These are phyloP conservation scores for Gonioctena quinquepunctata DNA, from an alignment of 1,140 invertebrate genomes.

Conservation along the genomic window DNA sequence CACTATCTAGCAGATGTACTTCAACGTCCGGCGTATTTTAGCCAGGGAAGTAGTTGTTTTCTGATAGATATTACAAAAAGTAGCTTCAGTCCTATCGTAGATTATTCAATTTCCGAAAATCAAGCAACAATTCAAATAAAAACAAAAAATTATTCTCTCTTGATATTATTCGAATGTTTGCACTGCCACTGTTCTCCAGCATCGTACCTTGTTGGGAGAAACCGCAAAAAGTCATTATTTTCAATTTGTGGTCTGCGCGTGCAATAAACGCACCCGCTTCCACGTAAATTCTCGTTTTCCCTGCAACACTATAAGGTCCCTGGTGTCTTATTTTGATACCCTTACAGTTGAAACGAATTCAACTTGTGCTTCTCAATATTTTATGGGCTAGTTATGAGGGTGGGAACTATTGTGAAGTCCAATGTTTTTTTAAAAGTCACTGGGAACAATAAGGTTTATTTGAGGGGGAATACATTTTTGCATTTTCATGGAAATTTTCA, in stretches of 20 bases:
- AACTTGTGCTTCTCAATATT: not conserved
- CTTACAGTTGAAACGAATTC: conserved; percentile 6
- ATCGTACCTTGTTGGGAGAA: not conserved
- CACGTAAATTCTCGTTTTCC: conserved; percentile 10
- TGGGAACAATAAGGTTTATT: not conserved
- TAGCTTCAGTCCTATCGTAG: too few species aligned
- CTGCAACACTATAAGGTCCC: not conserved
- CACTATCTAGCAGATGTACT: too few species aligned
- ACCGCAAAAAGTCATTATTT: conserved; percentile 15
- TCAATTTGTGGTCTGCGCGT: conserved; percentile 18
- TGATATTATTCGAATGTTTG: too few species aligned
- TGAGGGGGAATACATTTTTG: not conserved
- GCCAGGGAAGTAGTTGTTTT: too few species aligned
- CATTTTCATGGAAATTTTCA: not conserved
- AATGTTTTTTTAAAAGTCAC: not conserved
- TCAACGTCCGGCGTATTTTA: too few species aligned
- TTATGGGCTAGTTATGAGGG: not conserved
- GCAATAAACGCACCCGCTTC: conserved; percentile 15
- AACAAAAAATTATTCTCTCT: too few species aligned
- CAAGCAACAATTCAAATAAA: too few species aligned
- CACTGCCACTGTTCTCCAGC: not conserved
- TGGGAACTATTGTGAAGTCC: not conserved
- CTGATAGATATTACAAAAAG: too few species aligned
- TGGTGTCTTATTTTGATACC: conserved; percentile 21
- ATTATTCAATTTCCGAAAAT: too few species aligned